Percentiles rank a stretch among this genome's conserved stretches.
These are phyloP conservation scores for Sminthurides aquaticus DNA, from an alignment of 2,888 invertebrate genomes.

Conservation along the genomic window DNA sequence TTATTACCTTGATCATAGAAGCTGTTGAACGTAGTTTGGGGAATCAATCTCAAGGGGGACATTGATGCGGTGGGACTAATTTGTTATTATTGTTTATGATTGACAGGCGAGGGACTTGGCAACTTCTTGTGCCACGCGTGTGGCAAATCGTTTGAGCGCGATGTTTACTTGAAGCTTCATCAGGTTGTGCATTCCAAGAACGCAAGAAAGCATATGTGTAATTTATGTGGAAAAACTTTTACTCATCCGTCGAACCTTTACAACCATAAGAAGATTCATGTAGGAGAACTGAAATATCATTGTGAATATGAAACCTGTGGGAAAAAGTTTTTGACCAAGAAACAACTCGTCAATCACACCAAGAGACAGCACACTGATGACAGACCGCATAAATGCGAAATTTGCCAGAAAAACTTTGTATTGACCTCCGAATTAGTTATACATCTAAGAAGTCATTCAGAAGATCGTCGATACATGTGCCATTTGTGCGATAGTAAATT, in stretches of 20 bases:
- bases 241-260: constrained; percentile 18
- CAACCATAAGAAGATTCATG: constrained; percentile 20
- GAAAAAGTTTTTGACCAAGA: constrained; percentile 13
- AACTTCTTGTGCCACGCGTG: constrained; percentile 19
- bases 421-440: constrained; percentile 14
- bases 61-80: no score
- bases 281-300: constrained; percentile 10
- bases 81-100: no score
- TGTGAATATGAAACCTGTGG: constrained; percentile 14
- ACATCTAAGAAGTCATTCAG: constrained; percentile 17
- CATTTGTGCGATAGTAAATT: constrained; percentile 16
- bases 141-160: constrained; percentile 21
- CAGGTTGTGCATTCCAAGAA: constrained; percentile 13
- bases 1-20: no score
- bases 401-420: constrained; percentile 18
- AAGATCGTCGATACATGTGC: constrained; percentile 13
- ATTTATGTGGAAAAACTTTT: constrained; percentile 15
- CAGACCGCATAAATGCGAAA: constrained; percentile 8
- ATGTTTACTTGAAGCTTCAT: constrained; percentile 18
- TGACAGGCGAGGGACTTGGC: constrained; percentile 22
- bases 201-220: constrained; percentile 6
- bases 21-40: no score
- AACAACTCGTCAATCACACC: constrained; percentile 14
- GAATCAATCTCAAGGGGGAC: no score
- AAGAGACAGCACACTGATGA: constrained; percentile 11